These are phyloP conservation scores for Todiramphus saurophagus DNA, from an alignment of 2,113 vertebrate species.

Conservation along the genomic window DNA sequence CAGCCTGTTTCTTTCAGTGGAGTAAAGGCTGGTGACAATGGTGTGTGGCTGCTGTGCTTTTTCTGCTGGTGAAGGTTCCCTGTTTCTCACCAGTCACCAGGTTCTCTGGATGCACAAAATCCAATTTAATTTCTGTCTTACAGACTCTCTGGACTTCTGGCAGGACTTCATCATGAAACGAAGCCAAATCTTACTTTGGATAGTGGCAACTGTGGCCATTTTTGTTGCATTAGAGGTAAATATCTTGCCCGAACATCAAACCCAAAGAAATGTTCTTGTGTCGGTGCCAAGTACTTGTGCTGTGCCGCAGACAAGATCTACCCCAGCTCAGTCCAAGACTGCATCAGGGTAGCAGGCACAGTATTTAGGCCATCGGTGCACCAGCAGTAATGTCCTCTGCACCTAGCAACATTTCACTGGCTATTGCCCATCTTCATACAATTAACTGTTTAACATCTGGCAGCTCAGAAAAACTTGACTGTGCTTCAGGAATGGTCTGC, in stretches of 20 bases:
- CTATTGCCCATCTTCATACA: background rate
- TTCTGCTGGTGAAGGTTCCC: background rate
- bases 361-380: background rate
- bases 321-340: background rate
- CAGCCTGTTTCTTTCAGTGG: background rate
- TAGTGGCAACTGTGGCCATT: background rate
- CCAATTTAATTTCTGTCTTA: background rate
- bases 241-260: background rate
- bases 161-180: background rate
- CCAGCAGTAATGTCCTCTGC: background rate
- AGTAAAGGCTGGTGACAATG: background rate
- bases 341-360: background rate
- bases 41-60: background rate
- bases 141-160: background rate
- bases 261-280: background rate
- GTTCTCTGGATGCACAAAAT: background rate
- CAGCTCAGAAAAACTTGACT: background rate
- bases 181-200: background rate
- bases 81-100: background rate
- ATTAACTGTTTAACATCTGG: background rate
- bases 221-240: background rate
- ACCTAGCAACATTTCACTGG: background rate
- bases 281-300: background rate
- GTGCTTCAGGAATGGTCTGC: background rate
- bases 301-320: background rate